Base-by-base conservation (phyloP, 2,888 invertebrate genomes). In the Idaea straminata region DNA sequence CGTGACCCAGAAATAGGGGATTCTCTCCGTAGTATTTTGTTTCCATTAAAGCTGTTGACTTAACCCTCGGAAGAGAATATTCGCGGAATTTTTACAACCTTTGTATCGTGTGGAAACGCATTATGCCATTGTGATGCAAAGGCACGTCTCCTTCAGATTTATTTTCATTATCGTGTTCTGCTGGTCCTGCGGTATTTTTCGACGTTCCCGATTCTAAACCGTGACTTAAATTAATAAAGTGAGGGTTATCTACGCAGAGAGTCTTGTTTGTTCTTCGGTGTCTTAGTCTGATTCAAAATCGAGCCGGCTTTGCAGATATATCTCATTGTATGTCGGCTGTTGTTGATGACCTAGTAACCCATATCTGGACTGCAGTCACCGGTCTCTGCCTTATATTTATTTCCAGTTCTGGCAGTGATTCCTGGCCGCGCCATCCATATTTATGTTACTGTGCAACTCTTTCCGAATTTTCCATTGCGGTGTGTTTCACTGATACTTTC, bases 321-420 rank as follows among this genome's bases (percentile, higher is more conserved):
- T 87, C 87, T 87, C 90, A 87, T 86, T 89, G 87, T 89, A 85
- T 87, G 90, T 85, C 88, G 85, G 83, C 80, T 79, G 81, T 83
- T 80, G 79, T 76, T 85, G 84, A 86, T 88, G 91, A 86, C 92
- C 91, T 77, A 88, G 80, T 92, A 83, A 90, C 92, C 92, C 77
- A 85, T 74, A 85, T 92, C 80, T 86, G 84, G 83, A 86, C 85
- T 91, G 91, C 90, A 89, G 86, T 83, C 81, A 83, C 79, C 78
- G 74, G 82, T 67, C 78, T 83, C 79, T 83, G 81, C 84, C 85
- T 84, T 84, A 77, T 85, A 85, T 89, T 90, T 88, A 89, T 89
- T 88, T 85, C 81, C 80, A 82, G 77, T 86, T 88, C 86, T 90
- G 91, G 88, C 88, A 87, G 76, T 85, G 88, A 85, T 85, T 84